Base-by-base conservation (phyloP, 2,113 vertebrate genomes). In the Pomatostomus ruficeps region DNA sequence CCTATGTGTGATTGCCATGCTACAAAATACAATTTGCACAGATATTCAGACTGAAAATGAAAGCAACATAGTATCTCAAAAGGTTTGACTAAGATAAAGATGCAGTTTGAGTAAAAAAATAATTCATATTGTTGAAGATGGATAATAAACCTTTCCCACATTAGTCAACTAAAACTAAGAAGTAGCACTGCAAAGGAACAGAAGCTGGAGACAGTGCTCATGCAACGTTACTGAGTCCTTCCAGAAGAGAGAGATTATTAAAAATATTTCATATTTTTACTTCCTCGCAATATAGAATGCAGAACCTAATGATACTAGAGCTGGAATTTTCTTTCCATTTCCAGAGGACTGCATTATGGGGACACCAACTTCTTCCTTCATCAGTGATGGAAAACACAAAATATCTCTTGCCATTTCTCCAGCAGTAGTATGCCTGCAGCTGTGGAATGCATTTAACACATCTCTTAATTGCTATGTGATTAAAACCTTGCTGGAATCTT, bases 221-320 rank as follows among this genome's bases (percentile, higher is more conserved):
- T 40, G 33, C 12, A 51, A 7, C 54, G 61, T 33, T 24, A 29
- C 14, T 5, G 3, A 85, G 42, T 31, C 48, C 35, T 72, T 71
- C 61, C 40, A 75, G 36, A 76, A 61, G 61, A 71, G 66, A 78
- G 21, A 73, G 12, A 72, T 45, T 63, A 66, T 38, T 5, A 48
- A 72, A 93, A 87, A 57, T 67, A 80, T 29, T 80, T 93, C 66
- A 93, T 94, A 91, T 96, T 96, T 91, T 97, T 20, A 92, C 95
- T 98, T 98, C 95, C 96, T 98, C 98, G 96, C 92, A 98, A 96
- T 97, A 97, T 86, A 98, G 97, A 98, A 98, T 95, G 94, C 94
- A 97, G 97, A 97, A 97, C 18, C 91, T 97, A 96, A 96, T 58
- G 87, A 89, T 84, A 68, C 23, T 96, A 95, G 61, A 73, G 20